Base-by-base conservation (phyloP, 2,797 vertebrate genomes). In the Muscicapa striata region DNA sequence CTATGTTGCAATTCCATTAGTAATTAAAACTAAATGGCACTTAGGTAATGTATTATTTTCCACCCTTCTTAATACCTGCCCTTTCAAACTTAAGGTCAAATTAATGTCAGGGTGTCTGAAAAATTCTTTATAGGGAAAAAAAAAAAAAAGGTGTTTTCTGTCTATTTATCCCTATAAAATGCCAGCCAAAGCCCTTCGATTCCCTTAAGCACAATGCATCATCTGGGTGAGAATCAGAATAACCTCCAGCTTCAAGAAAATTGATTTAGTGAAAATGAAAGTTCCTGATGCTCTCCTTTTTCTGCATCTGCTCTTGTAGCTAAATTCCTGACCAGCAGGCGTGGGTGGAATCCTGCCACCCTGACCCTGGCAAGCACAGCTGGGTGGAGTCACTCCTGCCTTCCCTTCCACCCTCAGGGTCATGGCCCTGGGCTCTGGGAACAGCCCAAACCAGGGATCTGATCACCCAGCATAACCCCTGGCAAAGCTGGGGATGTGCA, bases 21-120 rank as follows among this genome's bases (percentile, higher is more conserved):
- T 51, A 93, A 93, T 97, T 92, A 92, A 93, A 89, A 83, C n/a
- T 72, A 83, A 92, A 93, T 17, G 23, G 54, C 27, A 48, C 27
- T 92, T 61, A 74, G 57, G 54, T 64, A 49, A 54, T 64, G 15
- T 40, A 74, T 54, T 89, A 43, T 9, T 9, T 66, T 86, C 41
- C 74, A 54, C 20, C 15, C 62, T 89, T 79, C 46, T 14, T 77
- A 36, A 74, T 48, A 84, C 5, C 32, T 78, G 34, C 38, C 26
- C 54, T 77, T 80, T 85, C 49, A 87, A 89, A 68, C 11, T 15
- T 66, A 82, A 36, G 55, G 86, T 68, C 84, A 92, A 76, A 92
- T 77, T 89, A 77, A 61, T 54, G 43, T 38, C 84, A 87, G 10
- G 9, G 8, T 34, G 59, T 3, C 6, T 77, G 46, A 82, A 88